phyloP scores from a whole-genome alignment of 2,797 vertebrate genomes.

The Taenioides sp. region DNA sequence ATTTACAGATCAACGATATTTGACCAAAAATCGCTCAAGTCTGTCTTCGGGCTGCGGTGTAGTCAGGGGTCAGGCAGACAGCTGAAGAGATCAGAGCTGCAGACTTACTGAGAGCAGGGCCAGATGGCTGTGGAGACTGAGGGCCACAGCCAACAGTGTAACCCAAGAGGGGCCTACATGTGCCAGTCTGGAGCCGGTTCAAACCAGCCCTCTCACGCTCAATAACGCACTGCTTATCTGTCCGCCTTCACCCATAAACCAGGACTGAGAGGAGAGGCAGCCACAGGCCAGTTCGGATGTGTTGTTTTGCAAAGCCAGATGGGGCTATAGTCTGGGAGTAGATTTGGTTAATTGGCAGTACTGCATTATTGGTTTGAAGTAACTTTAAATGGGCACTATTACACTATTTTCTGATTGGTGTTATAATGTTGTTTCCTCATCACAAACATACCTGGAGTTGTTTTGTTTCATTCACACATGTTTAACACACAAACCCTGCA shows the following conservation, averaged over 20 bases:
- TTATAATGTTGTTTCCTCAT: too few species aligned
- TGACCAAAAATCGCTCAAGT: neutral
- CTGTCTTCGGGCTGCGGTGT: conserved; percentile 15
- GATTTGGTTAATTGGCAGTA: neutral
- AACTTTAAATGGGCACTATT: neutral
- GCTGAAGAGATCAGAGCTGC: conserved; percentile 63
- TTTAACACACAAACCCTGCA: too few species aligned
- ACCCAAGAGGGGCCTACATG: conserved; percentile 47
- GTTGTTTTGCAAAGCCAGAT: conserved; percentile 1
- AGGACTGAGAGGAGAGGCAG: neutral
- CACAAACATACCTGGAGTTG: too few species aligned
- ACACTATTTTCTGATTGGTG: too few species aligned
- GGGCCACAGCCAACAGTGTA: conserved; percentile 56
- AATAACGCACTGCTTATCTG: conserved; percentile 28
- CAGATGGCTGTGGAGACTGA: conserved; percentile 62
- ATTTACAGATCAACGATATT: neutral
- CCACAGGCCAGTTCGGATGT: neutral
- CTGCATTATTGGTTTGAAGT: neutral
- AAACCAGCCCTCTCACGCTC: conserved; percentile 29
- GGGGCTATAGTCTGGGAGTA: neutral
- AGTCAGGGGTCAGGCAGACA: conserved; percentile 58
- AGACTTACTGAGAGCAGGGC: conserved; percentile 42
- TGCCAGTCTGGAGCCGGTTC: conserved; percentile 42
- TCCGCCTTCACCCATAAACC: neutral
- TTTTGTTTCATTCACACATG: too few species aligned